phyloP scores from a whole-genome alignment of 2,888 invertebrate species.

The Phyllotreta striolata region DNA sequence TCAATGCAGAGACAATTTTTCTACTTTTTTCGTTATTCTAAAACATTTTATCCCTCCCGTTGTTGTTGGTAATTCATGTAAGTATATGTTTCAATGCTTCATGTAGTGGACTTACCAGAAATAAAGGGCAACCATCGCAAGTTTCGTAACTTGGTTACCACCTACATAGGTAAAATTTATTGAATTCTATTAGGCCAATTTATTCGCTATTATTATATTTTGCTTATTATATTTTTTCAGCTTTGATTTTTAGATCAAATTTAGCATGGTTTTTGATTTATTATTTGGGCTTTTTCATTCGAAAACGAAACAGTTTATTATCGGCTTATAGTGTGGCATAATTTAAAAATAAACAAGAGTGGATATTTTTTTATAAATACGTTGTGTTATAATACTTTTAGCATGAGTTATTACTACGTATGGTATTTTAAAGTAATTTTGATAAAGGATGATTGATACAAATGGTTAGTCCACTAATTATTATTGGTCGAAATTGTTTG shows the following conservation, averaged over 20 bases:
- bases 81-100: constrained; percentile 62
- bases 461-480: constrained; percentile 19
- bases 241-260: constrained; percentile 2
- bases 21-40: neutral
- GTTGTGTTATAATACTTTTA: neutral
- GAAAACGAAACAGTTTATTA: neutral
- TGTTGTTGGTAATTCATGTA: constrained; percentile 22
- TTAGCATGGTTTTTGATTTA: neutral
- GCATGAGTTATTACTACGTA: neutral
- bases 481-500: too few relatives aligned
- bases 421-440: neutral
- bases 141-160: constrained; percentile 99
- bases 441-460: neutral
- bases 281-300: constrained; percentile 3
- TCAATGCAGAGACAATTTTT: neutral
- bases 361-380: too few relatives aligned
- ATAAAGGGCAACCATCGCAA: constrained; percentile 98
- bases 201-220: constrained; percentile 30
- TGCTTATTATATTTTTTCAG: constrained; percentile 20
- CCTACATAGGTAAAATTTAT: constrained; percentile 91
- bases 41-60: constrained; percentile 4
- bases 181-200: constrained; percentile 21
- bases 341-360: constrained; percentile 5
- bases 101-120: constrained; percentile 96
- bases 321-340: constrained; percentile 4